Conservation (phyloP, 2,113 vertebrate genomes). For the Zosterops lateralis region DNA sequence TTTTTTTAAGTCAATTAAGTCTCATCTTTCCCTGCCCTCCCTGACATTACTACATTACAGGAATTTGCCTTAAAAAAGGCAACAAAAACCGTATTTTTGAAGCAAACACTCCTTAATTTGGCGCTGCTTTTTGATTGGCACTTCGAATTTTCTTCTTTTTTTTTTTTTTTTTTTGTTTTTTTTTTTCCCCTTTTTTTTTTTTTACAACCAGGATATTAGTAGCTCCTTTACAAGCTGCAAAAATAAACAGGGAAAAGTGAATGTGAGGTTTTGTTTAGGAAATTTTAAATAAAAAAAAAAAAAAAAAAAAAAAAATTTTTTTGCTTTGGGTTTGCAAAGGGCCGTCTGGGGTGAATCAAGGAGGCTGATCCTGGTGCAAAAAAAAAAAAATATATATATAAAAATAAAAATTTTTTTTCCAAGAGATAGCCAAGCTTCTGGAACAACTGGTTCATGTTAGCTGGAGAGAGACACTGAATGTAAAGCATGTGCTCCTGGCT, state of each 20-base stretch:
- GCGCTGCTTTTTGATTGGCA: conserved; percentile 64
- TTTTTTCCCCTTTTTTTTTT: too few species aligned
- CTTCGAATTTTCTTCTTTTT: background rate
- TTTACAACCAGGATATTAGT: conserved; percentile 20
- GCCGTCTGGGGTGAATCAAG: too few species aligned
- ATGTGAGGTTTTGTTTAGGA: conserved; percentile 63
- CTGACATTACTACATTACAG: conserved; percentile 19
- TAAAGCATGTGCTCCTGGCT: conserved; percentile 74
- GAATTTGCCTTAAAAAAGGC: background rate
- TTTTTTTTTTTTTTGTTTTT: background rate
- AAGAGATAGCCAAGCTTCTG: conserved; percentile 69
- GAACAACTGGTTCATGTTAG: conserved; percentile 77
- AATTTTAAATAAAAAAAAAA: background rate
- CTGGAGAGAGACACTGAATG: conserved; percentile 67
- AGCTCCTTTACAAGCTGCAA: conserved; percentile 70
- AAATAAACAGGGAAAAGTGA: conserved; percentile 70
- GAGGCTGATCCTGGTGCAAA: too few species aligned
- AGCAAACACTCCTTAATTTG: conserved; percentile 66
- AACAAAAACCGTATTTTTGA: conserved; percentile 35
- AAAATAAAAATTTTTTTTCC: conserved; percentile 23
- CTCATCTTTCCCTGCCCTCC: conserved; percentile 16
- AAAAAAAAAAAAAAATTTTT: too few species aligned
- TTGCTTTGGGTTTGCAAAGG: too few species aligned
- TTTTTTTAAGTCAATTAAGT: background rate
- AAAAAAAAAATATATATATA: too few species aligned